Conservation (phyloP, 2,888 invertebrate species). For the Cyclophora albipunctata region DNA sequence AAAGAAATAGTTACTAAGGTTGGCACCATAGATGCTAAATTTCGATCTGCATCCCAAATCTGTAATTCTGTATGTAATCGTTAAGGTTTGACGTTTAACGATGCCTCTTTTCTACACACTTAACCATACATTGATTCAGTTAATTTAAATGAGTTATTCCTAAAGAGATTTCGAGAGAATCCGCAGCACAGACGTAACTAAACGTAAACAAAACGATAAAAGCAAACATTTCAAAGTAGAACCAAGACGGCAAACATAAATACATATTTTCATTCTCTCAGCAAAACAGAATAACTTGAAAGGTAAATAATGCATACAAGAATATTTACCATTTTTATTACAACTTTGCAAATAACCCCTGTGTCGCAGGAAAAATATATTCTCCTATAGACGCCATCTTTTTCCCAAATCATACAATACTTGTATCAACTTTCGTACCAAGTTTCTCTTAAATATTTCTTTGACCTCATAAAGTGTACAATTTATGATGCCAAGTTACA, state of each 20-base stretch:
- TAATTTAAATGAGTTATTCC: too few relatives aligned
- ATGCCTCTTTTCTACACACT: too few relatives aligned
- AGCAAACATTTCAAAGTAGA: too few relatives aligned
- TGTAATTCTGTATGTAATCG: too few relatives aligned
- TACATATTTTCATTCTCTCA: constrained; percentile 1
- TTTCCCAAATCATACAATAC: constrained; percentile 13
- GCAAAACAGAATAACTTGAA: constrained; percentile 7
- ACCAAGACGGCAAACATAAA: background rate
- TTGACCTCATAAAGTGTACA: constrained; percentile 10
- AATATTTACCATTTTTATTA: constrained; percentile 14
- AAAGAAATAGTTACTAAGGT: too few relatives aligned
- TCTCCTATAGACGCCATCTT: constrained; percentile 15
- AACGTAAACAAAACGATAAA: too few relatives aligned
- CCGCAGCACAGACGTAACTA: too few relatives aligned
- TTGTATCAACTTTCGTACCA: constrained; percentile 19
- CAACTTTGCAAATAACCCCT: constrained; percentile 8
- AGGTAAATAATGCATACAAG: constrained; percentile 11
- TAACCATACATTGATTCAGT: too few relatives aligned
- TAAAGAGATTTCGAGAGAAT: too few relatives aligned
- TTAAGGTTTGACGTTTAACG: too few relatives aligned
- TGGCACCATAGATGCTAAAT: too few relatives aligned
- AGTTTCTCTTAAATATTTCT: constrained; percentile 18
- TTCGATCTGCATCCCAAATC: too few relatives aligned
- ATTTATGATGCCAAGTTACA: constrained; percentile 4
- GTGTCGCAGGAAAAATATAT: constrained; percentile 13